phyloP scores from a whole-genome alignment of 2,113 vertebrate genomes.

The Alethe castanea region DNA sequence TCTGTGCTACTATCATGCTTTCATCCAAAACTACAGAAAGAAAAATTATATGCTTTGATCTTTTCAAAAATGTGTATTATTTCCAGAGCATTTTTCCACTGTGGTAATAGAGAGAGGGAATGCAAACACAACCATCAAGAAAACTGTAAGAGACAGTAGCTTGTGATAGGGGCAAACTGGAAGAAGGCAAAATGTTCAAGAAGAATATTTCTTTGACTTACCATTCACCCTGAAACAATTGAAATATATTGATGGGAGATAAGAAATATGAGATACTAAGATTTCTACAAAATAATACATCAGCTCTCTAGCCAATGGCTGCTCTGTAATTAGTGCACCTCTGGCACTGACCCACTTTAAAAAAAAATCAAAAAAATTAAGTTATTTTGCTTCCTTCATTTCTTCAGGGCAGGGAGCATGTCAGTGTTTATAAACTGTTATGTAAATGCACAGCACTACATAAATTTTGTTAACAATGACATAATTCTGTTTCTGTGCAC shows the following conservation, averaged over 20 bases:
- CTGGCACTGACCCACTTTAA: conserved; percentile 33
- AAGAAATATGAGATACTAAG: neutral
- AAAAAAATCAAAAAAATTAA: neutral
- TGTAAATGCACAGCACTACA: neutral
- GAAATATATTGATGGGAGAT: neutral
- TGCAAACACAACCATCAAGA: neutral
- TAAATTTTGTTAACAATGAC: conserved; percentile 15
- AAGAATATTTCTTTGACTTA: conserved; percentile 1
- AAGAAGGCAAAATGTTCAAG: neutral
- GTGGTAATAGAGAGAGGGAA: neutral
- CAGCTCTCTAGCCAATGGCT: neutral
- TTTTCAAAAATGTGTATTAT: neutral
- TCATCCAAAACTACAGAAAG: neutral
- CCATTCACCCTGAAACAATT: conserved; percentile 11
- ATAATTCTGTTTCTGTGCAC: neutral
- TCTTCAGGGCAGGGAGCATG: conserved; percentile 20
- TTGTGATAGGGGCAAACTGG: neutral
- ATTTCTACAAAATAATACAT: neutral
- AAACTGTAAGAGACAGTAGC: neutral
- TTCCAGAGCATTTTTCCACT: neutral
- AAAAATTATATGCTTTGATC: neutral
- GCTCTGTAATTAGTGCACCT: conserved; percentile 39
- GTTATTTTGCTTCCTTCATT: neutral
- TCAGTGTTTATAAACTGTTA: conserved; percentile 8
- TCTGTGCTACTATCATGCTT: accelerated